Percentiles rank a stretch among this genome's conserved stretches.
Conservation (phyloP, 2,888 invertebrate genomes). For the Erannis defoliaria region DNA sequence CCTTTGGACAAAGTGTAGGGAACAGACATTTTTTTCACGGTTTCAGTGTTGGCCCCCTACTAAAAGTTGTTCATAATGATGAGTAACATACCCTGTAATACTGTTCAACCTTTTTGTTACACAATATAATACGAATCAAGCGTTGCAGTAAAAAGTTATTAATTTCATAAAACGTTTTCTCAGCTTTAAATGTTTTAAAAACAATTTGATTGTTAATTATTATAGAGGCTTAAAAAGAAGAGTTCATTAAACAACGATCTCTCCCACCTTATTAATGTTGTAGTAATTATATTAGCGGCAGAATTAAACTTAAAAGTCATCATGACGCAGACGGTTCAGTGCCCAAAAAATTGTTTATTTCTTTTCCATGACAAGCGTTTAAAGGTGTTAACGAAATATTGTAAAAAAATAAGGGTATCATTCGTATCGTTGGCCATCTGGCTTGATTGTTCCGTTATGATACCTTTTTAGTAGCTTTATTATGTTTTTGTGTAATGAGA, state of each 20-base stretch:
- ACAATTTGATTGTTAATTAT: too few relatives aligned
- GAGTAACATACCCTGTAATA: too few relatives aligned
- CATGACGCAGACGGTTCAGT: constrained; percentile 40
- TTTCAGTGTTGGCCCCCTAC: too few relatives aligned
- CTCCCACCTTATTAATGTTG: constrained; percentile 28
- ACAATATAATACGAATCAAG: too few relatives aligned
- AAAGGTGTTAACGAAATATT: constrained; percentile 52
- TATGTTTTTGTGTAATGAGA: constrained; percentile 26
- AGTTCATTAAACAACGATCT: constrained; percentile 4
- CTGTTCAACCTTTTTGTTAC: too few relatives aligned
- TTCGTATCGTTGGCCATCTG: constrained; percentile 28
- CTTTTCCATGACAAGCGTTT: constrained; percentile 46
- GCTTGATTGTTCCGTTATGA: constrained; percentile 39
- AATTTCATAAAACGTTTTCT: too few relatives aligned
- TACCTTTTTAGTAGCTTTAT: constrained; percentile 28
- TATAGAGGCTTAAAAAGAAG: not conserved
- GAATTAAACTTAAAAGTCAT: constrained; percentile 39
- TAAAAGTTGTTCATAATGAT: too few relatives aligned
- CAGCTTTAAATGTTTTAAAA: too few relatives aligned
- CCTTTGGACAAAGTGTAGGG: too few relatives aligned
- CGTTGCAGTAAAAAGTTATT: too few relatives aligned
- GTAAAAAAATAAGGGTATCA: constrained; percentile 25
- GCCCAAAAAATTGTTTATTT: constrained; percentile 33
- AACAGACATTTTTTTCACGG: too few relatives aligned
- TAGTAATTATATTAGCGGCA: constrained; percentile 33